Percentiles rank a stretch among this genome's conserved stretches.
phyloP scores from a whole-genome alignment of 2,113 vertebrate genomes.

The Syrrhaptes paradoxus region DNA sequence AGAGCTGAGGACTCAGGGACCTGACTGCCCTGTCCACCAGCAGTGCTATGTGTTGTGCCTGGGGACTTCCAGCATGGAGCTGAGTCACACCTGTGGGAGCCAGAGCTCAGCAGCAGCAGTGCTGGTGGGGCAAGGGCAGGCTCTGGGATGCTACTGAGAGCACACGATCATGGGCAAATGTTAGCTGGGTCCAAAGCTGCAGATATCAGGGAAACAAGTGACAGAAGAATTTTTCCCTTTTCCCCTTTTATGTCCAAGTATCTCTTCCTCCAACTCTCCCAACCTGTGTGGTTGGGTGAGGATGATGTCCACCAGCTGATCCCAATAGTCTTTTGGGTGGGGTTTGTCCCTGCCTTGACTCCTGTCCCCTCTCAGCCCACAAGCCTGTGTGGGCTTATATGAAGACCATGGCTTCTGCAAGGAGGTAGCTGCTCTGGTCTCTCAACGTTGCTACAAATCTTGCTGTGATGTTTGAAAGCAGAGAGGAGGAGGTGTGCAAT shows the following conservation, averaged over 20 bases:
- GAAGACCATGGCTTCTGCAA: not conserved
- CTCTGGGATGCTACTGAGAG: not conserved
- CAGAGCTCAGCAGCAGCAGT: not conserved
- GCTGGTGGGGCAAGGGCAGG: fast-evolving
- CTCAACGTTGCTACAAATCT: not conserved
- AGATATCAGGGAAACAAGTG: not conserved
- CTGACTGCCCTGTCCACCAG: too few relatives aligned
- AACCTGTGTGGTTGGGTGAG: fast-evolving
- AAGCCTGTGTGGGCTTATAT: not conserved
- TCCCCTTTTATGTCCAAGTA: not conserved
- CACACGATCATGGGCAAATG: fast-evolving
- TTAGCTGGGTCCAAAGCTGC: not conserved
- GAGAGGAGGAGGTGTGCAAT: not conserved
- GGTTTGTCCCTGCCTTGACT: not conserved
- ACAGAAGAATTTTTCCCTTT: not conserved
- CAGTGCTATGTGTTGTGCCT: not conserved
- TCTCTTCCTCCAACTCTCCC: not conserved
- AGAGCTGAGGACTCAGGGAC: fast-evolving
- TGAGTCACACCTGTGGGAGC: not conserved
- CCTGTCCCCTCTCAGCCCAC: not conserved
- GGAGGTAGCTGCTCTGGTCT: not conserved
- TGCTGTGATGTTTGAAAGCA: not conserved
- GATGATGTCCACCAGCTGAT: not conserved
- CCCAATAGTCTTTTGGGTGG: not conserved
- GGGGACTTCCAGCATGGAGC: not conserved